phyloP scores from a whole-genome alignment of 2,113 vertebrate species.

The Aldabrachelys gigantea region DNA sequence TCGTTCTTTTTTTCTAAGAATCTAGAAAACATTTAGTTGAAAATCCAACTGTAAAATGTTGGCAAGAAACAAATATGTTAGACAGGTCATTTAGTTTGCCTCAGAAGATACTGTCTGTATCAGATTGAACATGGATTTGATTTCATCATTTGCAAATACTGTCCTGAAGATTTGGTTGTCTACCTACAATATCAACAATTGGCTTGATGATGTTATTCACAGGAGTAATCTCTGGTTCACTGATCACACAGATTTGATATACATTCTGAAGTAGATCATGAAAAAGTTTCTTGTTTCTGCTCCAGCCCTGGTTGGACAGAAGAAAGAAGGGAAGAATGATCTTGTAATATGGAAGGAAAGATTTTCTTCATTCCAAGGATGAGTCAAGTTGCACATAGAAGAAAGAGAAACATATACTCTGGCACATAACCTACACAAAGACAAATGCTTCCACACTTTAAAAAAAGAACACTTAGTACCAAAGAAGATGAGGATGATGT shows the following conservation, averaged over 20 bases:
- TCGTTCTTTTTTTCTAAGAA: background rate
- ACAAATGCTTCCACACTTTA: background rate
- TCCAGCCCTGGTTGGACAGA: background rate
- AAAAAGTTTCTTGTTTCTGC: background rate
- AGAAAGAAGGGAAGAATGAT: background rate
- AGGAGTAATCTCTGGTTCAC: background rate
- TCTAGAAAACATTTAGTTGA: background rate
- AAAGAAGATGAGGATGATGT: background rate
- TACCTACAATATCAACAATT: background rate
- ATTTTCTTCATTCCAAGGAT: background rate
- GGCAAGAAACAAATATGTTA: background rate
- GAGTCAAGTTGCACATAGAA: background rate
- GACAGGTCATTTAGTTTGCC: background rate
- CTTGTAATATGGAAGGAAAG: background rate
- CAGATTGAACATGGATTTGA: background rate
- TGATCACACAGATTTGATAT: background rate
- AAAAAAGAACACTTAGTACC: background rate
- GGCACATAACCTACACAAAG: background rate
- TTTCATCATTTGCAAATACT: background rate
- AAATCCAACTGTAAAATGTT: background rate
- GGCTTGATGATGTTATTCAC: background rate
- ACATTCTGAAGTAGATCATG: background rate
- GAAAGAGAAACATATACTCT: background rate
- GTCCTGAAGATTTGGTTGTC: background rate
- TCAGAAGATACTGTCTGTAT: fast-evolving